phyloP scores from a whole-genome alignment of 2,113 vertebrate species.

The Mus pahari region DNA sequence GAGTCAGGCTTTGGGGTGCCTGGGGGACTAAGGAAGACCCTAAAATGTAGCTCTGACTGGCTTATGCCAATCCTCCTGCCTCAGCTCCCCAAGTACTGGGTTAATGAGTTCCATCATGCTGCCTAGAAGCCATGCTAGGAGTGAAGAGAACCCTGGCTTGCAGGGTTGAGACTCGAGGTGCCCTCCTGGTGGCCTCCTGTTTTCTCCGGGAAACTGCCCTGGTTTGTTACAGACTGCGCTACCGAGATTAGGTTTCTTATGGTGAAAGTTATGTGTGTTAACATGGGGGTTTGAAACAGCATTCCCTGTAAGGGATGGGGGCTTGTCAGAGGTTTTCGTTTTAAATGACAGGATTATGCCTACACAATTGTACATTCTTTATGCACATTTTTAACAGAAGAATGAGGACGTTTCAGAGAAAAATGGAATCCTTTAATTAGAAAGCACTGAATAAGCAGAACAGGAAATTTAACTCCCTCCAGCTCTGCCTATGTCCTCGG shows the following conservation, averaged over 20 bases:
- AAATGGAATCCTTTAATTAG: slow-evolving; percentile 60
- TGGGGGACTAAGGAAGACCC: neutral
- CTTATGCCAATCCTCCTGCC: neutral
- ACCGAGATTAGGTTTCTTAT: neutral
- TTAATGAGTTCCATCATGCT: neutral
- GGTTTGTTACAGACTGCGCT: neutral
- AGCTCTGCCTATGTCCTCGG: neutral
- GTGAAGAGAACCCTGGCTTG: rapidly evolving
- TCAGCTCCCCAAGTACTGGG: neutral
- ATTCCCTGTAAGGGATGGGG: neutral
- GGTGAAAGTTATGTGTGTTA: slow-evolving; percentile 7
- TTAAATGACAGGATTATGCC: slow-evolving; percentile 38
- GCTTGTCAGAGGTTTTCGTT: slow-evolving; percentile 18
- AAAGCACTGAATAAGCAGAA: slow-evolving; percentile 36
- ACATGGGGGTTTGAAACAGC: neutral
- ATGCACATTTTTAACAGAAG: neutral
- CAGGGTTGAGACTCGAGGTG: neutral
- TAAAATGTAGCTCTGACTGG: neutral
- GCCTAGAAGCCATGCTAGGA: neutral
- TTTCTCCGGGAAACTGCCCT: neutral
- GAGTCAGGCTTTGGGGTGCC: neutral
- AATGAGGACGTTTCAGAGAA: slow-evolving; percentile 30
- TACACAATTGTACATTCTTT: slow-evolving; percentile 33
- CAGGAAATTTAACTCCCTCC: neutral
- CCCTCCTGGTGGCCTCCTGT: neutral